phyloP scores from a whole-genome alignment of 2,113 vertebrate genomes.

The Epinephelus fuscoguttatus region DNA sequence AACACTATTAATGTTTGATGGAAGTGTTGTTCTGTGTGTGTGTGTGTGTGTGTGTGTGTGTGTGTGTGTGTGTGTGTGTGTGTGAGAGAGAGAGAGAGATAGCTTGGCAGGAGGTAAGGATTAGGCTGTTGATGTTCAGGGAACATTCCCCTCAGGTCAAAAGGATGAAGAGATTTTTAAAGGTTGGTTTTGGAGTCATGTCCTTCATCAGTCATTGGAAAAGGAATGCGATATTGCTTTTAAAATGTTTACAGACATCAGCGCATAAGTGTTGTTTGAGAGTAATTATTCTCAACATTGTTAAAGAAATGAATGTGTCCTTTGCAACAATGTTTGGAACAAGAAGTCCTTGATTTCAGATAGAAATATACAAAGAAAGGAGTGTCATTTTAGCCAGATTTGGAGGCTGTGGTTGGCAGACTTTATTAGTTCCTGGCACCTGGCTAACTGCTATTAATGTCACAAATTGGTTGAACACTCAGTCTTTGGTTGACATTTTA shows the following conservation, averaged over 20 bases:
- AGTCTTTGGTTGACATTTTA: too few relatives aligned
- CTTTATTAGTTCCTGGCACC: too few relatives aligned
- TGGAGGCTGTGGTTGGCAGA: too few relatives aligned
- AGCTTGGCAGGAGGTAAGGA: slow-evolving; percentile 19
- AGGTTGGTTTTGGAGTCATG: slow-evolving; percentile 2
- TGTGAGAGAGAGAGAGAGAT: not conserved
- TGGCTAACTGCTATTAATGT: too few relatives aligned
- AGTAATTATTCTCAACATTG: not conserved
- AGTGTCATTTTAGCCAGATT: too few relatives aligned
- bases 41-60: slow-evolving; percentile 24
- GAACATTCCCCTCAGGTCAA: slow-evolving; percentile 54
- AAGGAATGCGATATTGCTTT: not conserved
- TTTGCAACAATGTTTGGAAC: too few relatives aligned
- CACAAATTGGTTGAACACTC: too few relatives aligned
- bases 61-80: slow-evolving; percentile 16
- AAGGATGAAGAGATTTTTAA: slow-evolving; percentile 28
- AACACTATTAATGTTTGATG: slow-evolving; percentile 11
- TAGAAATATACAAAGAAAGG: too few relatives aligned
- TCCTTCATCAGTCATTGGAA: slow-evolving; percentile 1
- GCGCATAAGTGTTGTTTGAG: not conserved
- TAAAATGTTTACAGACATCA: not conserved
- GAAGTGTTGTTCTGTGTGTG: slow-evolving; percentile 19
- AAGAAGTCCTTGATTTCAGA: too few relatives aligned
- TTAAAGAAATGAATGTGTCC: not conserved
- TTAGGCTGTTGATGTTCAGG: slow-evolving; percentile 28